Conservation (phyloP, 2,113 vertebrate species). For the Epinephelus fuscoguttatus region DNA sequence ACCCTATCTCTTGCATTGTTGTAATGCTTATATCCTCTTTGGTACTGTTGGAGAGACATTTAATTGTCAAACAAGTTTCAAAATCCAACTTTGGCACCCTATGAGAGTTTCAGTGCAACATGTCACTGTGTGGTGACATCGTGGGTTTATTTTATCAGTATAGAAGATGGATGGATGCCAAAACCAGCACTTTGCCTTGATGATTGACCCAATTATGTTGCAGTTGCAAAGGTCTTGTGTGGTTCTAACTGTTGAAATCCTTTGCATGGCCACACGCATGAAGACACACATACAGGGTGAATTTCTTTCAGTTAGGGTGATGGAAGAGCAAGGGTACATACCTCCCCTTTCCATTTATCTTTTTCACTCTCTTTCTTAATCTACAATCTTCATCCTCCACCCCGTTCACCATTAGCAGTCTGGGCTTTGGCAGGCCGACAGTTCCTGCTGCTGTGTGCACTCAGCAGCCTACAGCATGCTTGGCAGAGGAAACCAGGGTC, state of each 20-base stretch:
- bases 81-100: neutral
- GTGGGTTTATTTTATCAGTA: too few relatives aligned
- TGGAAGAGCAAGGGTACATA: neutral
- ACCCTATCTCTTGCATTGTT: neutral
- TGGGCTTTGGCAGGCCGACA: slow-evolving; percentile 36
- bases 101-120: neutral
- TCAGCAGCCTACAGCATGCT: slow-evolving; percentile 43
- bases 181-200: neutral
- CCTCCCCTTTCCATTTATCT: neutral
- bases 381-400: slow-evolving; percentile 15
- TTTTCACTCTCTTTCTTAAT: slow-evolving; percentile 17
- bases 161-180: neutral
- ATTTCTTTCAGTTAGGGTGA: neutral
- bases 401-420: slow-evolving; percentile 6
- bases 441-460: slow-evolving; percentile 23
- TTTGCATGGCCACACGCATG: neutral
- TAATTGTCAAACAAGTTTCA: neutral
- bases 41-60: neutral
- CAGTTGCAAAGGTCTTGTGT: neutral
- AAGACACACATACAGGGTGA: neutral
- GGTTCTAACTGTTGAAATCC: neutral
- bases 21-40: neutral
- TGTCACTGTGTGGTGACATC: neutral
- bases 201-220: neutral
- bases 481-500: slow-evolving; percentile 30